phyloP scores from a whole-genome alignment of 2,888 invertebrate species.

The Teinopalpus imperialis region DNA sequence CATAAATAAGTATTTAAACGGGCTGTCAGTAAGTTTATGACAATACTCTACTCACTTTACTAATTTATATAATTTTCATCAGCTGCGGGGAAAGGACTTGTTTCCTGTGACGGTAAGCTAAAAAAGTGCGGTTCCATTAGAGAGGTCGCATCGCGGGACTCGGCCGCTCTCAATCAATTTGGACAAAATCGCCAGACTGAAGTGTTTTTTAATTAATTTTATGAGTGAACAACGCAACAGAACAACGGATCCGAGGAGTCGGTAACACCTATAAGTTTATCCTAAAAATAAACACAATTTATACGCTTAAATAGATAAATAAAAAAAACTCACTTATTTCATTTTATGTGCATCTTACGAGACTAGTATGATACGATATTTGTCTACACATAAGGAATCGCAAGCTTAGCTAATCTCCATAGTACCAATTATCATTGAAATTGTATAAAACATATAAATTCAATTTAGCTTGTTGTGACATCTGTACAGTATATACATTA shows the following conservation, averaged over 20 bases:
- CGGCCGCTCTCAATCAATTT: conserved; percentile 75
- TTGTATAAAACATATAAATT: too few relatives aligned
- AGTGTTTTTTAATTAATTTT: conserved; percentile 82
- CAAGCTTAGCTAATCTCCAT: too few relatives aligned
- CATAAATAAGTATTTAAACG: too few relatives aligned
- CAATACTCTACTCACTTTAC: conserved; percentile 6
- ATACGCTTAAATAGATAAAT: background rate
- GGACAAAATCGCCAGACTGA: conserved; percentile 73
- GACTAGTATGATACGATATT: too few relatives aligned
- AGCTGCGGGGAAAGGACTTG: conserved; percentile 16
- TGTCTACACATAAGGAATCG: too few relatives aligned
- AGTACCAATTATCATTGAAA: too few relatives aligned
- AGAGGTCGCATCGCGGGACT: conserved; percentile 51
- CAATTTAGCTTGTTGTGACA: too few relatives aligned
- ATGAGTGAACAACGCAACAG: conserved; percentile 66
- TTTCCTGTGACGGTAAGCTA: conserved; percentile 35
- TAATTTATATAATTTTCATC: conserved; percentile 17
- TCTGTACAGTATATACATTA: too few relatives aligned
- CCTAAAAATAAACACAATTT: background rate
- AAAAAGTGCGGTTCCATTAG: conserved; percentile 69
- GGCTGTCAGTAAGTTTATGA: too few relatives aligned
- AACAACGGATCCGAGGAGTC: conserved; percentile 43
- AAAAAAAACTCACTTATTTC: too few relatives aligned
- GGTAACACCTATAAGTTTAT: conserved; percentile 4
- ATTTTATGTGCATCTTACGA: too few relatives aligned